Evolutionary conservation across 2,797 vertebrate species (phyloP).

Genomic region (Synanceia verrucosa): DNA sequence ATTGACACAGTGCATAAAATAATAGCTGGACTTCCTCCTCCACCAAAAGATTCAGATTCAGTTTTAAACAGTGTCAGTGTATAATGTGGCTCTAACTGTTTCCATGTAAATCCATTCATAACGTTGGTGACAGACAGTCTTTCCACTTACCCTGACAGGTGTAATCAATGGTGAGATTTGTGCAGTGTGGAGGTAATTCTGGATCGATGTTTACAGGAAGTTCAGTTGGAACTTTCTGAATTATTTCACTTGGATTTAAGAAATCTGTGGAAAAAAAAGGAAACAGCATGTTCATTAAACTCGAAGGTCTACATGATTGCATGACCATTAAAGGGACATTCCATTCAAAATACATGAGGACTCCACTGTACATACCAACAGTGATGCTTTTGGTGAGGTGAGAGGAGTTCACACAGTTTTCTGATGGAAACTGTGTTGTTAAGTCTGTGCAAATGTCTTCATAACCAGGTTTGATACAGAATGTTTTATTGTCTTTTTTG

Average conservation of each 20-base stretch:
- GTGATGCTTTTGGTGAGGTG: fast-evolving
- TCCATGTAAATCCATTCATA: background rate
- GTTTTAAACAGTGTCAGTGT: background rate
- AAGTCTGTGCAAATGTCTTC: conserved; percentile 27
- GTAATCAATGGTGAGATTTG: background rate
- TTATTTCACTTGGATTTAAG: background rate
- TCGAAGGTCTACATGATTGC: background rate
- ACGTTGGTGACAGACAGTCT: background rate
- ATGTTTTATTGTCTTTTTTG: fast-evolving
- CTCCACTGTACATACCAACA: conserved; percentile 27
- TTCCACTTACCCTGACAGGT: conserved; percentile 39
- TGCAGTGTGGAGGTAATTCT: conserved; percentile 4
- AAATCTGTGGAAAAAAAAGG: conserved; percentile 9
- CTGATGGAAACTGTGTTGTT: background rate
- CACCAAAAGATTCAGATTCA: background rate
- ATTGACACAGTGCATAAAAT: background rate
- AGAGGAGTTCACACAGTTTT: fast-evolving
- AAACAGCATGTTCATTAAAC: background rate
- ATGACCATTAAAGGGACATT: no score
- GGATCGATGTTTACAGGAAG: background rate
- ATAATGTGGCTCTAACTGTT: background rate
- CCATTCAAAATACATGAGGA: background rate
- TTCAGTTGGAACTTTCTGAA: fast-evolving
- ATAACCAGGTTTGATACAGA: conserved; percentile 10
- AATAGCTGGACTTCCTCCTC: background rate